phyloP scores from a whole-genome alignment of 2,797 vertebrate species.

The Bovichtus variegatus region DNA sequence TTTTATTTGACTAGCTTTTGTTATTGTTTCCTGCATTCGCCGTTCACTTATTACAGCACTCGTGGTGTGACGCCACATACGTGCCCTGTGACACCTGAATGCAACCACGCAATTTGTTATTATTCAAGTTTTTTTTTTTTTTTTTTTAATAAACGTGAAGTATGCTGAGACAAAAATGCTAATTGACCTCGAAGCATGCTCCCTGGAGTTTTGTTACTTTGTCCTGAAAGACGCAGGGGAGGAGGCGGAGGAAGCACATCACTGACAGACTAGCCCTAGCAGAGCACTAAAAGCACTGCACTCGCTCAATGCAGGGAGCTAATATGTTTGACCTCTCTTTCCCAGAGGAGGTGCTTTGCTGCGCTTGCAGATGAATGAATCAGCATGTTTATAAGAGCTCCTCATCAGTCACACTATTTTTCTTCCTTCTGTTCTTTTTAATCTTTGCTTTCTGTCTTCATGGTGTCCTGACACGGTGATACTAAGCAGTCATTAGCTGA shows the following conservation, averaged over 20 bases:
- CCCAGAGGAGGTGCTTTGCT: conserved; percentile 71
- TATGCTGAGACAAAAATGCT: conserved; percentile 12
- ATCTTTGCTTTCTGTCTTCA: conserved; percentile 48
- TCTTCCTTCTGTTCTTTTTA: conserved; percentile 38
- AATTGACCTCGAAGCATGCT: too few species aligned
- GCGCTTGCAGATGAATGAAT: conserved; percentile 71
- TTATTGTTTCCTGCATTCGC: conserved; percentile 26
- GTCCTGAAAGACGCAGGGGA: conserved; percentile 19
- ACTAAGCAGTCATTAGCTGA: conserved; percentile 58
- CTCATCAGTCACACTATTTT: conserved; percentile 72
- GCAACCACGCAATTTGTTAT: background rate
- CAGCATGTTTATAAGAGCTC: conserved; percentile 74
- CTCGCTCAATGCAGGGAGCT: conserved; percentile 66
- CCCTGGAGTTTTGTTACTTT: conserved; percentile 34
- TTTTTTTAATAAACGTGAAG: conserved; percentile 29
- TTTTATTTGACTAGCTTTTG: conserved; percentile 40
- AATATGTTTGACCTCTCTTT: conserved; percentile 78
- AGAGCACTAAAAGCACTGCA: conserved; percentile 57
- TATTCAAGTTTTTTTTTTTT: background rate
- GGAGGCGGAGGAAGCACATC: conserved; percentile 51
- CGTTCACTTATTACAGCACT: conserved; percentile 26
- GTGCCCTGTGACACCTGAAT: background rate
- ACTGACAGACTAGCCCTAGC: conserved; percentile 47
- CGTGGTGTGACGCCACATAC: background rate
- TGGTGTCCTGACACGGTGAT: conserved; percentile 47